These are phyloP conservation scores for Rhopilema esculentum DNA, from an alignment of 30 jellyfish, hydroid and myxozoan genomes.

Conservation along the genomic window DNA sequence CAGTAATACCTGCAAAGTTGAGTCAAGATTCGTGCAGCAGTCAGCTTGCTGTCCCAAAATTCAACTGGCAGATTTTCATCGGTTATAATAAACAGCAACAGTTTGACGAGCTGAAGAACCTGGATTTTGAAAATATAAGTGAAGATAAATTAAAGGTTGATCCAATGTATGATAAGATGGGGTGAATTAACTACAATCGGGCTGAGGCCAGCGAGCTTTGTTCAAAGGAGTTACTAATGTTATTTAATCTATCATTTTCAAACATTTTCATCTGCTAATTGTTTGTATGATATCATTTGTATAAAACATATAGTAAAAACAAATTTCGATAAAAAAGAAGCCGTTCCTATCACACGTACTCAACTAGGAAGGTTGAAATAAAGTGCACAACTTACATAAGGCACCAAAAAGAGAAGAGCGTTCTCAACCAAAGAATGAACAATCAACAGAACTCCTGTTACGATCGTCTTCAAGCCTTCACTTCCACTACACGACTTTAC, in stretches of 20 bases:
- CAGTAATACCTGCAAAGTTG: slow-evolving; percentile 77
- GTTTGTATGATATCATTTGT: no score
- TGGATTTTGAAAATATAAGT: not conserved
- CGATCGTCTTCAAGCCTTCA: slow-evolving; percentile 43
- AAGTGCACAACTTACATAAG: slow-evolving; percentile 49
- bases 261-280: no score
- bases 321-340: no score
- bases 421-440: slow-evolving; percentile 67
- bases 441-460: slow-evolving; percentile 38
- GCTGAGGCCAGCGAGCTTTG: no score
- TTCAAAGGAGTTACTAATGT: no score
- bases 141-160: no score
- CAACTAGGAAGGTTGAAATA: no score
- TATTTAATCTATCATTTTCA: no score
- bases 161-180: no score
- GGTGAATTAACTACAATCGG: no score
- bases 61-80: slow-evolving; percentile 74
- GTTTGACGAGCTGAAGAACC: slow-evolving; percentile 79
- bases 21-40: slow-evolving; percentile 68
- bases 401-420: slow-evolving; percentile 62
- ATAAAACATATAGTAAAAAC: no score
- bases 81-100: slow-evolving; percentile 50
- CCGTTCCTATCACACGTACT: no score
- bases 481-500: slow-evolving; percentile 59
- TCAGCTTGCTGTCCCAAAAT: slow-evolving; percentile 62